Percentiles rank a stretch among this genome's conserved stretches.
These are phyloP conservation scores for Leuciscus idus DNA, from an alignment of 2,113 vertebrate species.

Conservation along the genomic window DNA sequence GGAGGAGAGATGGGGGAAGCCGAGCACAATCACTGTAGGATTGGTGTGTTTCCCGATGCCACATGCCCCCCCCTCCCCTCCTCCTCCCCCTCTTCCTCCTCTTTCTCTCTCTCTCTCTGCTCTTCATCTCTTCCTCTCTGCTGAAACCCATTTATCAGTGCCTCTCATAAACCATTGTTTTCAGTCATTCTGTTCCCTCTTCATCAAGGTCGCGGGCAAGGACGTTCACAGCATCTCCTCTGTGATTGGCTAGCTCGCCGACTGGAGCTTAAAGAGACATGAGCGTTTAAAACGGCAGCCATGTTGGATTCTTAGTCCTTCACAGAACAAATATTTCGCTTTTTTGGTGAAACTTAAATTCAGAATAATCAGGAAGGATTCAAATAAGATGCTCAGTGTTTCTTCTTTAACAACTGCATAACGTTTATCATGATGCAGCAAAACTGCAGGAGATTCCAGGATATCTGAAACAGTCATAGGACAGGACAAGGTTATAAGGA, in stretches of 20 bases:
- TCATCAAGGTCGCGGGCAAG: conserved; percentile 72
- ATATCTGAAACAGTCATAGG: conserved; percentile 28
- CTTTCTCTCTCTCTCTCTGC: not conserved
- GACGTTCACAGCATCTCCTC: conserved; percentile 59
- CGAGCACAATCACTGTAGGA: conserved; percentile 1
- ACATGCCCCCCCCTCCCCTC: no score
- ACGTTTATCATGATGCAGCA: not conserved
- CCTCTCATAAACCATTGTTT: conserved; percentile 34
- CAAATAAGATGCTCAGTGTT: not conserved
- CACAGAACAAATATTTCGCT: not conserved
- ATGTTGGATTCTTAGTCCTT: conserved; percentile 43
- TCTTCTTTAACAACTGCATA: not conserved
- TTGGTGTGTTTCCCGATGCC: not conserved
- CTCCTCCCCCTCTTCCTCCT: not conserved
- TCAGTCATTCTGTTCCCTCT: conserved; percentile 48
- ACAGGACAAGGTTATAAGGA: conserved; percentile 23
- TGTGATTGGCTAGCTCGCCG: conserved; percentile 63
- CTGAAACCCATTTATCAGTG: conserved; percentile 9
- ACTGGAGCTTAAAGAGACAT: conserved; percentile 72
- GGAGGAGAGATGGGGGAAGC: conserved; percentile 10
- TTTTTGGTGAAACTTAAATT: not conserved
- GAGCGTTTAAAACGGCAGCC: conserved; percentile 10
- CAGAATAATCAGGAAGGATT: not conserved
- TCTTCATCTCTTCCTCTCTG: conserved; percentile 7
- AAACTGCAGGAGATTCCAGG: not conserved